These are phyloP conservation scores for Netelia inedita DNA, from an alignment of 2,888 invertebrate species.

Conservation along the genomic window DNA sequence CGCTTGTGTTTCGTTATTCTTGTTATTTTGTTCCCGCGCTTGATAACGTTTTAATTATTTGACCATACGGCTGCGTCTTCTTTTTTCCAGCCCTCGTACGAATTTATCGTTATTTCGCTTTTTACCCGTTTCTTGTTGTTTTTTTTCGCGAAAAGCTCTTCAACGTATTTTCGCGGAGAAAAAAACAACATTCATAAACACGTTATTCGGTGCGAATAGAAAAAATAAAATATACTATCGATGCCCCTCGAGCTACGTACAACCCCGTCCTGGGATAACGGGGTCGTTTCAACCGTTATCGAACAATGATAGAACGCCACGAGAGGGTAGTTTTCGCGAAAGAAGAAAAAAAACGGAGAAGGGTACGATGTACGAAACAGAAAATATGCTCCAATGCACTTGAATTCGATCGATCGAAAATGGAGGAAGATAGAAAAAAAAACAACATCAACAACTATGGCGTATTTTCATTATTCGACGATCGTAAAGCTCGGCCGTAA, in stretches of 20 bases:
- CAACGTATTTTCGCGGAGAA: too few species aligned
- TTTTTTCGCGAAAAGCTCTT: too few species aligned
- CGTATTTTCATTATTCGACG: background rate
- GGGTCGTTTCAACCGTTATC: slow-evolving; percentile 26
- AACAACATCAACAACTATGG: background rate
- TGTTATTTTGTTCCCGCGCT: background rate
- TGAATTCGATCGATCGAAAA: background rate
- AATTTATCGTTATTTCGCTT: background rate
- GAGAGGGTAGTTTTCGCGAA: background rate
- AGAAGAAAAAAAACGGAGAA: background rate
- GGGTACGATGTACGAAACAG: background rate
- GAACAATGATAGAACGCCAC: background rate
- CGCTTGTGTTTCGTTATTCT: background rate
- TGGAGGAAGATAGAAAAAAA: background rate
- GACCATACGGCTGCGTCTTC: background rate
- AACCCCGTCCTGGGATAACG: background rate
- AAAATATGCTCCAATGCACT: background rate
- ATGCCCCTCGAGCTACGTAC: background rate
- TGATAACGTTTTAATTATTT: background rate
- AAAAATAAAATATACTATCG: background rate
- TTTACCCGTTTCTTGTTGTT: too few species aligned
- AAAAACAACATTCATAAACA: too few species aligned
- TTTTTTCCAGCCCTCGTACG: background rate
- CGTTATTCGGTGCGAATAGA: background rate
- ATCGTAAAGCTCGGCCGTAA: background rate